Percentiles rank a stretch among this genome's conserved stretches.
These are phyloP conservation scores for Gonioctena quinquepunctata DNA, from an alignment of 1,140 invertebrate genomes.

Conservation along the genomic window DNA sequence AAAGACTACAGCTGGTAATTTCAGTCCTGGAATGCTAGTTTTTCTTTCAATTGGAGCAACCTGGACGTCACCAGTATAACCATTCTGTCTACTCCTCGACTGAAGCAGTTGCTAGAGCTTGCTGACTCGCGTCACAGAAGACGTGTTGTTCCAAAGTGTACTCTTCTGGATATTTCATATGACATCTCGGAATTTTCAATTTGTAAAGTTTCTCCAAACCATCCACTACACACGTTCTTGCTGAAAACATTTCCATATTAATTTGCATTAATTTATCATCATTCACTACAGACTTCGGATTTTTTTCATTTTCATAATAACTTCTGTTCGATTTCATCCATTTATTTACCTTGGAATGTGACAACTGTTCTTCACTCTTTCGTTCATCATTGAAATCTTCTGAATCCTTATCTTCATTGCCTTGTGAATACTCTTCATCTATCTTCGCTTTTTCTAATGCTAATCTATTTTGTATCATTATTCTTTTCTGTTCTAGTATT, in stretches of 20 bases:
- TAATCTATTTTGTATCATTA: background rate
- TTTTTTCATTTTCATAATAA: background rate
- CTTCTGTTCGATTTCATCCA: background rate
- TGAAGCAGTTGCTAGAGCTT: too few relatives aligned
- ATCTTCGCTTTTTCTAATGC: background rate
- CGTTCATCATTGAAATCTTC: too few relatives aligned
- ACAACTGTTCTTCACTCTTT: background rate
- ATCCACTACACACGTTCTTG: background rate
- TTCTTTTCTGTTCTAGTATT: background rate
- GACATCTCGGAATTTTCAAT: too few relatives aligned
- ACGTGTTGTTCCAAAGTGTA: too few relatives aligned
- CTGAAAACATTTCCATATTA: background rate
- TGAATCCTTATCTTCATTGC: background rate
- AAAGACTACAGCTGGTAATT: background rate
- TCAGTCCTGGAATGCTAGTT: background rate
- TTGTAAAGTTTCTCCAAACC: too few relatives aligned
- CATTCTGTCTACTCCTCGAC: too few relatives aligned
- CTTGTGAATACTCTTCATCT: background rate
- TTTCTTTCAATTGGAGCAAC: background rate
- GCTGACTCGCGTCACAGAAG: too few relatives aligned
- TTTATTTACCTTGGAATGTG: background rate
- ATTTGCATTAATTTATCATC: background rate
- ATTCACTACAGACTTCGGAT: background rate
- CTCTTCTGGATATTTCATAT: too few relatives aligned
- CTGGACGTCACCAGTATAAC: background rate